Percentiles rank a stretch among this genome's conserved stretches.
Evolutionary conservation across 2,888 invertebrate species (phyloP).

Genomic region (Perdita meconis): DNA sequence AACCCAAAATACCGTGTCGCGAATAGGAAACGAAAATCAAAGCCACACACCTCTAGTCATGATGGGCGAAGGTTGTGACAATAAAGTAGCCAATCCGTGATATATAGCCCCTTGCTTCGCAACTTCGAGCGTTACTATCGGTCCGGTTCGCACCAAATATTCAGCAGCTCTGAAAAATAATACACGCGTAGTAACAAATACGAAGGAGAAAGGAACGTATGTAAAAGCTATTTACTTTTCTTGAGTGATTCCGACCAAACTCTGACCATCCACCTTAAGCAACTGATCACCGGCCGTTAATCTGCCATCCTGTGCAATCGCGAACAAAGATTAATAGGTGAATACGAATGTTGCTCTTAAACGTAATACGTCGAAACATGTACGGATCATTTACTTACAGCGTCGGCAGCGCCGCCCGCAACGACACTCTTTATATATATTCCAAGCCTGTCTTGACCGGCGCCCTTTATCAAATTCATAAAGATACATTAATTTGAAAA

Average conservation of each 20-base stretch:
- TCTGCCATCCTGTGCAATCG: constrained; percentile 92
- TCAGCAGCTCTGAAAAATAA: constrained; percentile 93
- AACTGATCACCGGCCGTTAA: constrained; percentile 98
- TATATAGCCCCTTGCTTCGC: constrained; percentile 99
- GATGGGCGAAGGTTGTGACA: constrained; percentile 95
- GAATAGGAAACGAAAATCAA: background rate
- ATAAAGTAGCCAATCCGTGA: constrained; percentile 96
- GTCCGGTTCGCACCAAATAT: constrained; percentile 96
- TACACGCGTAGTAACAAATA: no score
- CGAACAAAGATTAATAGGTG: no score
- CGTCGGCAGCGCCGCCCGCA: constrained; percentile 95
- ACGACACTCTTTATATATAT: constrained; percentile 99
- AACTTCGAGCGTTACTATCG: constrained; percentile 96
- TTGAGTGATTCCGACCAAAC: constrained; percentile 92
- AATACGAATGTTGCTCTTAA: no score
- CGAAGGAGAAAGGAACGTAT: no score
- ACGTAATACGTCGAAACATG: no score
- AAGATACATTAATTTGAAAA: background rate
- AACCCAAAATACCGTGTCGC: background rate
- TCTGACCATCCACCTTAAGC: constrained; percentile 97
- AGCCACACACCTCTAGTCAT: constrained; percentile 89
- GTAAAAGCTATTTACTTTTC: constrained; percentile 85
- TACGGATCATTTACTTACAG: constrained; percentile 84
- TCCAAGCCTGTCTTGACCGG: constrained; percentile 93
- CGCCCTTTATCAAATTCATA: constrained; percentile 88